Base-by-base conservation (phyloP, 2,888 invertebrate genomes). In the Cheilosia soror region DNA sequence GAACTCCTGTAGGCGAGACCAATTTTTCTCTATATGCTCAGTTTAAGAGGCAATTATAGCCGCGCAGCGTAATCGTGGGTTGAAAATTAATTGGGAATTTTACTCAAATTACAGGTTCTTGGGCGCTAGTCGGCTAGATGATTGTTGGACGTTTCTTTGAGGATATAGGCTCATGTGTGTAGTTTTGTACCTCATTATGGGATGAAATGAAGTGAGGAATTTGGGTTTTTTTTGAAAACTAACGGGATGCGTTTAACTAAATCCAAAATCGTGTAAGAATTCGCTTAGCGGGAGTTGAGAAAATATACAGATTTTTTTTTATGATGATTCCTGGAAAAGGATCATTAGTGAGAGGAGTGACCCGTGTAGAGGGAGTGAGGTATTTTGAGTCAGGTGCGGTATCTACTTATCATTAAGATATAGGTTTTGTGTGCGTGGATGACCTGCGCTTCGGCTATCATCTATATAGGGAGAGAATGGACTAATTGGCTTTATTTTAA, bases 51-150 rank as follows among this genome's bases (percentile, higher is more conserved):
- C 80, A 84, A 85, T 85, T 81, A 84, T 57, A 62, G 55, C 53
- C 60, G 65, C 60, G 65, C 62, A 13, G 15, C 53, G 68, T 73
- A 73, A 69, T 83, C 84, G 84, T 85, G 84, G 84, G 80, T 72
- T 85, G 80, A 66, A 81, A 85, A 85, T 85, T 85, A 81, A 85
- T 80, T 85, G 80, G 71, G 71, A 85, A 71, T 76, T 81, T 85
- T 81, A 85, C 80, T 76, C 71, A 85, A 85, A 85, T 85, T 85
- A 85, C 84, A 72, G 84, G 84, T 81, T 84, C 66, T 29, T 33
- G 33, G 11, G 7, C n/a, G 29, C 47, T 37, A 53, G 53, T 11
- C 55, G 11, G 68, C 33, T 80, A 69, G 42, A 44, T 65, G 83
- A 63, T 63, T 66, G 71, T 71, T 40, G 60, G 60, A 20, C 40